Evolutionary conservation across 2,888 invertebrate genomes (phyloP).

Genomic region (Acleris cristana): DNA sequence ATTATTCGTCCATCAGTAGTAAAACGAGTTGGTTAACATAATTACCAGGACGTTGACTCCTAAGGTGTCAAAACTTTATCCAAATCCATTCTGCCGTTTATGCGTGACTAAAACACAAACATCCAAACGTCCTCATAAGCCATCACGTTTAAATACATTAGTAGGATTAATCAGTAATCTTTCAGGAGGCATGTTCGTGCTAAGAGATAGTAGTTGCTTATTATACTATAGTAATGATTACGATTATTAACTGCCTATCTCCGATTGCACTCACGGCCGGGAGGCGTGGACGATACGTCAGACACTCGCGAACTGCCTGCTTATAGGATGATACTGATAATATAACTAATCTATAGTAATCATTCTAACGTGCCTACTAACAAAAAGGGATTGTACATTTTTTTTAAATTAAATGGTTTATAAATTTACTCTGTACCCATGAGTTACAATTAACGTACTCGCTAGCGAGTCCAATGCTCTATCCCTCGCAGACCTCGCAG

Average conservation of each 20-base stretch:
- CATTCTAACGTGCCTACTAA: background rate
- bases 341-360: background rate
- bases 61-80: no score
- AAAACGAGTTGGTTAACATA: no score
- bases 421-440: background rate
- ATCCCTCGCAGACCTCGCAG: no score
- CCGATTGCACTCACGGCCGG: constrained; percentile 8
- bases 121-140: no score
- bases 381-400: background rate
- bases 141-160: no score
- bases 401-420: background rate
- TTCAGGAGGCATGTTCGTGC: constrained; percentile 1
- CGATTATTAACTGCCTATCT: background rate
- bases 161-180: background rate
- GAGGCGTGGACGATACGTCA: constrained; percentile 14
- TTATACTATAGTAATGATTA: background rate
- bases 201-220: background rate
- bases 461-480: no score
- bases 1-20: no score
- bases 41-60: no score
- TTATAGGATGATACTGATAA: constrained; percentile 4
- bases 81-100: no score
- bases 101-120: no score
- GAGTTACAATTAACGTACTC: no score
- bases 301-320: constrained; percentile 5